Evolutionary conservation across 2,797 vertebrate genomes (phyloP), one percentile per base, ranked within the genome.

Genomic region (Enteromius mattozi): DNA sequence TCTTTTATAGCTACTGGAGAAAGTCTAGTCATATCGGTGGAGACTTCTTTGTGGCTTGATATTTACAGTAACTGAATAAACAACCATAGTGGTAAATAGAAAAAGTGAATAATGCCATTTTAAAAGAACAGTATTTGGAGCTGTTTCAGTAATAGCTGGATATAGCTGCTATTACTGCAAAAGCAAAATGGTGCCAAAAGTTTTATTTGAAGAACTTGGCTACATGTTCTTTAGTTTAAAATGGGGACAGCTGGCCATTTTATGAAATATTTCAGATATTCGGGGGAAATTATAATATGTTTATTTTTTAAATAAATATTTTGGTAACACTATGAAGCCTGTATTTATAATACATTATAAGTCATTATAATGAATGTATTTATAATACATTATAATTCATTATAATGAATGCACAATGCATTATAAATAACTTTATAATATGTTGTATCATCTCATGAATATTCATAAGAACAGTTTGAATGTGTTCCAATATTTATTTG

Each of bases 21-120:
- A 19, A 5, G 45, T 49, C 42, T 2, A 24, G 68, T 40, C 10
- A 6, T n/a, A 40, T 19, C 35, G 37, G 65, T 2, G 66, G 37
- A 69, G n/a, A 42, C 21, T 16, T 42, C 40, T 45, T 71, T 71
- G 10, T 72, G 30, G 27, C n/a, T 72, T 45, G 45, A 17, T 47
- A 30, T 49, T 49, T 30, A 59, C 21, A 59, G 54, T 56, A 45
- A 49, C 17, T 30, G 45, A 72, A 72, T 72, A 8, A 72, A 72
- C 27, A 47, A 72, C 49, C 42, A 72, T 5, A 19, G 70, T 19
- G 16, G 2, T 72, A 49, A 72, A 72, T 17, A 17, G 16, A 49
- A 49, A 45, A 72, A 49, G 42, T 72, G 24, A 72, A 72, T 49
- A 72, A 30, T 72, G 45, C 47, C 24, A 45, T 72, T 49, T 45